Conservation (phyloP, 23 tunicate species). For the Pegea sp. region DNA sequence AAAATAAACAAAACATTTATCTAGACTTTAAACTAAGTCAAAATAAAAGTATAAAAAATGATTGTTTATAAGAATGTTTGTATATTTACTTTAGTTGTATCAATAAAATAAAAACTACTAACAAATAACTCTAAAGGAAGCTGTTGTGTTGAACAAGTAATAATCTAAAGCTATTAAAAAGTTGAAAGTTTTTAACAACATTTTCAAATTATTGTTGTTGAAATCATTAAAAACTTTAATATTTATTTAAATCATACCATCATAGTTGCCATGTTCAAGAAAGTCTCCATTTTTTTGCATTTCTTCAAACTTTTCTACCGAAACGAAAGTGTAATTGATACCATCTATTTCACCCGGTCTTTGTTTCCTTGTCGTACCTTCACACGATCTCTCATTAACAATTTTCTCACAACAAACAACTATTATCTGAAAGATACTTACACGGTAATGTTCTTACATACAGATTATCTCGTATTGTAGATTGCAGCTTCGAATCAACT, state of each 20-base stretch:
- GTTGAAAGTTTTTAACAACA: background rate
- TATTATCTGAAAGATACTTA: conserved; percentile 8
- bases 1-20: no score
- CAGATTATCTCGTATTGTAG: conserved; percentile 74
- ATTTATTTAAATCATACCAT: conserved; percentile 19
- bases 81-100: no score
- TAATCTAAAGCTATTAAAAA: background rate
- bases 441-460: conserved; percentile 89
- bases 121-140: background rate
- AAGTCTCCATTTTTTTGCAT: conserved; percentile 76
- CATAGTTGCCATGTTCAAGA: conserved; percentile 75
- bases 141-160: background rate
- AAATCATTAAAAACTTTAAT: background rate
- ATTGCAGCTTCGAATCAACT: conserved; percentile 75
- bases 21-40: no score
- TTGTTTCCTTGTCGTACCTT: conserved; percentile 67
- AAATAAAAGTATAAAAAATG: no score
- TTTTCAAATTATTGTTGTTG: background rate
- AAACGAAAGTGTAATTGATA: conserved; percentile 64
- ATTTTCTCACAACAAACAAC: background rate
- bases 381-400: background rate
- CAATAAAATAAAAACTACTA: no score
- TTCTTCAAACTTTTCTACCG: conserved; percentile 61
- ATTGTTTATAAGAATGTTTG: no score
- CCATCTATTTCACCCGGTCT: conserved; percentile 83